Evolutionary conservation across 2,113 vertebrate species (phyloP).

Genomic region (Labeo rohita): DNA sequence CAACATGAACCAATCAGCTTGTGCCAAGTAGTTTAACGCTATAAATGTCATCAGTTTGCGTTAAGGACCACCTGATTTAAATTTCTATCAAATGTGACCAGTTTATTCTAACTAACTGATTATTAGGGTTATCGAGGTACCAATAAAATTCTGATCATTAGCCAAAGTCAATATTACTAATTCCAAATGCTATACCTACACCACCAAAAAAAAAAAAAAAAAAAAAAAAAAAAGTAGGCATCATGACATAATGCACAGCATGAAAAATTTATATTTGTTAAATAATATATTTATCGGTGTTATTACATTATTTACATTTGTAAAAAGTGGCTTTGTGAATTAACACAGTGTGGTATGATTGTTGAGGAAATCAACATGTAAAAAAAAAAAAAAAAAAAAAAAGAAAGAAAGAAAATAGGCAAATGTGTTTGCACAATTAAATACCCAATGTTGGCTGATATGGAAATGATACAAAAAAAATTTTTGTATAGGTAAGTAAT

Average conservation of each 20-base stretch:
- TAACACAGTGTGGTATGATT: neutral
- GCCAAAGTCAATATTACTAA: neutral
- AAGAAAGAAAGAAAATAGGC: no score
- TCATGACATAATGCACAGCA: neutral
- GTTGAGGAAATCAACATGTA: no score
- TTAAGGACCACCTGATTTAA: neutral
- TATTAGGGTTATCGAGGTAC: no score
- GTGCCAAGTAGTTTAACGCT: no score
- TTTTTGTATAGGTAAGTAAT: no score
- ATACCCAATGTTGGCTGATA: neutral
- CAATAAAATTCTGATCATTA: neutral
- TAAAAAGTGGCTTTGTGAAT: neutral
- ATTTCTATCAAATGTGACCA: neutral
- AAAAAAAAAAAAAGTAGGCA: no score
- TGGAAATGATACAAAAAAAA: neutral
- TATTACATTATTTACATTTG: neutral
- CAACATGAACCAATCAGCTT: no score
- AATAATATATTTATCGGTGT: neutral
- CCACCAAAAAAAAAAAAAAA: no score
- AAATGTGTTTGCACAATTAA: neutral
- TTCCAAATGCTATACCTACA: neutral
- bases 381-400: no score
- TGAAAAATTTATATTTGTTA: no score
- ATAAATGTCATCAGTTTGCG: no score
- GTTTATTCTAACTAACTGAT: no score